phyloP scores from a whole-genome alignment of 2,888 invertebrate species.

The Calameuta pallipes region DNA sequence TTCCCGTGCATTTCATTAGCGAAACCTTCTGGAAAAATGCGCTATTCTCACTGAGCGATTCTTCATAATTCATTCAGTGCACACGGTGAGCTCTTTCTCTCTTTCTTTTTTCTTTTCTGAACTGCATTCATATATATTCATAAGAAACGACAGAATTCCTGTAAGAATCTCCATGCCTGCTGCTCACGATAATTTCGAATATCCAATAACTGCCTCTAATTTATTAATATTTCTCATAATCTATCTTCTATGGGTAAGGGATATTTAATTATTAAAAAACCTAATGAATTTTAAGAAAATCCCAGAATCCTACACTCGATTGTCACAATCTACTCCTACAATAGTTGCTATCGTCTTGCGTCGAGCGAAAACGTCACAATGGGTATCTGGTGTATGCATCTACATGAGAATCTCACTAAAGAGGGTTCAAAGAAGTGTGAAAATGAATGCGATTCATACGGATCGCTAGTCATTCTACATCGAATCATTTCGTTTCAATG shows the following conservation, averaged over 20 bases:
- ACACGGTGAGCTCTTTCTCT: neutral
- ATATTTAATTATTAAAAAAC: neutral
- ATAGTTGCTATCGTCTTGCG: neutral
- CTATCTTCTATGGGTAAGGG: neutral
- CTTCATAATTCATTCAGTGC: neutral
- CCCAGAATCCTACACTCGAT: neutral
- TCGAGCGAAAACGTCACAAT: neutral
- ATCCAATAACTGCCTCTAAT: neutral
- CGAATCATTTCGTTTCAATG: neutral
- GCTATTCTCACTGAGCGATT: neutral
- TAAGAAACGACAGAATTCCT: neutral
- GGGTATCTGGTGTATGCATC: neutral
- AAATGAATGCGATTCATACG: neutral
- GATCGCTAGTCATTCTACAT: neutral
- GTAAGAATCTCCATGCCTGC: neutral
- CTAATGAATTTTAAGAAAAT: neutral
- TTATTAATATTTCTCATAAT: neutral
- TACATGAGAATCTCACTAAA: neutral
- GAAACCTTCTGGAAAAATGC: neutral
- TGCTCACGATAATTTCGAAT: neutral
- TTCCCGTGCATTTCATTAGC: neutral
- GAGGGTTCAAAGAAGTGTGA: neutral
- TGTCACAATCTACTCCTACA: neutral
- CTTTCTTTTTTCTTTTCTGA: neutral
- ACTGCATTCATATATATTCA: neutral